Percentiles rank a stretch among this genome's conserved stretches.
phyloP scores from a whole-genome alignment of 2,888 invertebrate species.

The Azorinus chamasolen region DNA sequence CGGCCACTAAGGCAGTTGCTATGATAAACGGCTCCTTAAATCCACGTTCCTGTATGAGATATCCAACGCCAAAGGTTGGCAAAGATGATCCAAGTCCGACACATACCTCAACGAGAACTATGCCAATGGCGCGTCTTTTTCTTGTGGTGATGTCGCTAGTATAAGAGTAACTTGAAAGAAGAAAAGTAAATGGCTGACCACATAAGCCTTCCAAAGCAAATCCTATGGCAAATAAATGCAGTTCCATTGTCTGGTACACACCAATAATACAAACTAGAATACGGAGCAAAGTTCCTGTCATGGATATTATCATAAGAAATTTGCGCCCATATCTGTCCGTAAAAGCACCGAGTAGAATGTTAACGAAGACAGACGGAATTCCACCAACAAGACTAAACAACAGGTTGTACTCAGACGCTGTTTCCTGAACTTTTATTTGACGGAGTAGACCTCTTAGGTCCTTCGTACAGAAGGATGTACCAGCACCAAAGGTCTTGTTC shows the following conservation, averaged over 20 bases:
- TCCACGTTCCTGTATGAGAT: constrained; percentile 44
- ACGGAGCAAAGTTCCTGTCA: constrained; percentile 49
- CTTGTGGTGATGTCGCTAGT: constrained; percentile 62
- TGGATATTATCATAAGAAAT: constrained; percentile 48
- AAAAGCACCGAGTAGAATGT: constrained; percentile 53
- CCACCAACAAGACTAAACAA: constrained; percentile 48
- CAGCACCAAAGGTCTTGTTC: constrained; percentile 21
- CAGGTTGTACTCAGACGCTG: constrained; percentile 50
- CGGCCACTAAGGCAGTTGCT: constrained; percentile 8
- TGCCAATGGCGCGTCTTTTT: constrained; percentile 53
- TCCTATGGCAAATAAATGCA: constrained; percentile 48
- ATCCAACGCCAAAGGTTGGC: constrained; percentile 53
- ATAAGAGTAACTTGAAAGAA: constrained; percentile 50
- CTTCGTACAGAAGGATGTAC: constrained; percentile 24
- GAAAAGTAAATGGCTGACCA: constrained; percentile 54
- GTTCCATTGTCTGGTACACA: constrained; percentile 44
- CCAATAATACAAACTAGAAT: constrained; percentile 32
- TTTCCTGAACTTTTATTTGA: constrained; percentile 48
- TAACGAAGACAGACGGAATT: constrained; percentile 46
- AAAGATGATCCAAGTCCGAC: constrained; percentile 48
- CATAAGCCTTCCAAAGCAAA: constrained; percentile 60
- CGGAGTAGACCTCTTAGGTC: constrained; percentile 20
- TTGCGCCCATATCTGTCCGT: constrained; percentile 66
- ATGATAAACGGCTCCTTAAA: constrained; percentile 43
- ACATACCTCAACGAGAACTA: constrained; percentile 50